Evolutionary conservation across 92 coral and sea anemone genomes (phyloP), one percentile per base, ranked within the genome.

Genomic region (Zoanthus sociatus): DNA sequence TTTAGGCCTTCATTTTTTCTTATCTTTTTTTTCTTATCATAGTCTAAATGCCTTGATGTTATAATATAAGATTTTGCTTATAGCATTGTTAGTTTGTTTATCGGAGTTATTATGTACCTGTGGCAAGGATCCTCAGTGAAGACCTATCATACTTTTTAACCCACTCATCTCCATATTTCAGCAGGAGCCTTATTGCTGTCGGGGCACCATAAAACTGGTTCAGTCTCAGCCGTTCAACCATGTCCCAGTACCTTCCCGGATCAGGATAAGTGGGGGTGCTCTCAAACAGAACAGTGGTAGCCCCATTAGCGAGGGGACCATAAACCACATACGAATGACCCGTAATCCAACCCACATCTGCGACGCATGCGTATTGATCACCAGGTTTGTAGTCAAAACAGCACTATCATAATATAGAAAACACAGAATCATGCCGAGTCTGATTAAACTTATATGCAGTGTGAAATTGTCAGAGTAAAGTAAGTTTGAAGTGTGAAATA

Each of bases 211-310:
- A 97, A 71, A 97, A 93, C 78, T 95, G 98, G 79, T 92, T 97
- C 21, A 97, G 76, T 69, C 87, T 86, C 15, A 97, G 92, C 53
- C 99, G 90, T 72, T 97, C 94, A 8, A 97, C 98, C 93, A 93
- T 97, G 46, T 97, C 99, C 99, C 99, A 97, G 81, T 97, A 97
- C 18, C 99, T 96, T 6, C 99, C 99, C 1, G 99, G 99, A 90
- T 97, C 97, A n/a, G 99, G 99, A 72, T 97, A 97, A 3, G 98
- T 95, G 4, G 99, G 99, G 74, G 96, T 90, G 93, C 99, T 97
- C 79, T 97, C 99, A 86, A 97, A 97, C 47, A 97, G 86, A 2
- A 95, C 96, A 44, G 94, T 86, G 32, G 99, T 97, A 13, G 99
- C 99, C 82, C 99, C 99, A 90, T 97, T 97, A 9, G 92, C 89